Percentiles rank a stretch among this genome's conserved stretches.
These are phyloP conservation scores for Ursus arctos DNA, from an alignment of 2,113 vertebrate species.

Conservation along the genomic window DNA sequence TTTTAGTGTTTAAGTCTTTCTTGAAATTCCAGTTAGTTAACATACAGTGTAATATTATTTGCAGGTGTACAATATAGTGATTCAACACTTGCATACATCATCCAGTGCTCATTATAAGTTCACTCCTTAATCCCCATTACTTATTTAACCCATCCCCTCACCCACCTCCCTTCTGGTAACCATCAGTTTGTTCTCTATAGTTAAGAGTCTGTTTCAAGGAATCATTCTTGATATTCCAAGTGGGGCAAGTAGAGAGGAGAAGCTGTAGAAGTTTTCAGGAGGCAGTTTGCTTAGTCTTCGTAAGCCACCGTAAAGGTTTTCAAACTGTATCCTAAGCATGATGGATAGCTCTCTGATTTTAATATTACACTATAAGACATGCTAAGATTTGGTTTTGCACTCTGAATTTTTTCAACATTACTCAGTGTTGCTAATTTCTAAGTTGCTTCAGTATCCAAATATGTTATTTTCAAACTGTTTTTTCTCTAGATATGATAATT, in stretches of 20 bases:
- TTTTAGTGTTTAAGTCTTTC: not conserved
- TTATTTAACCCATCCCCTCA: not conserved
- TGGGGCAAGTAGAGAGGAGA: not conserved
- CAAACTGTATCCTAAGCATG: not conserved
- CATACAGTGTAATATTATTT: not conserved
- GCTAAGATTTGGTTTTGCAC: not conserved
- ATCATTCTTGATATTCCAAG: not conserved
- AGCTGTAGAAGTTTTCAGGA: not conserved
- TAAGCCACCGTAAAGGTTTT: not conserved
- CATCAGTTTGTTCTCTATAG: not conserved
- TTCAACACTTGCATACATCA: not conserved
- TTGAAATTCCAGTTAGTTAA: not conserved
- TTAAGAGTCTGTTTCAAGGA: not conserved
- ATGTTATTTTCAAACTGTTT: conserved; percentile 46
- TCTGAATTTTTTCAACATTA: not conserved
- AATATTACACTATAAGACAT: not conserved
- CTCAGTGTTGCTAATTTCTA: conserved; percentile 49
- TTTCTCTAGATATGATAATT: not conserved
- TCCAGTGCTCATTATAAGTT: not conserved
- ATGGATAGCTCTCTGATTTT: not conserved
- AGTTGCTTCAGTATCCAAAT: not conserved
- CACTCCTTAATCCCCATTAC: not conserved
- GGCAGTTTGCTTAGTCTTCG: not conserved
- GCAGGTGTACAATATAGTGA: not conserved
- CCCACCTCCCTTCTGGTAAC: not conserved